A percentile compares a stretch with the other conserved stretches of the same genome.
Evolutionary conservation across 1,140 invertebrate genomes (phyloP).

Genomic region (Zaprionus gabonicus): DNA sequence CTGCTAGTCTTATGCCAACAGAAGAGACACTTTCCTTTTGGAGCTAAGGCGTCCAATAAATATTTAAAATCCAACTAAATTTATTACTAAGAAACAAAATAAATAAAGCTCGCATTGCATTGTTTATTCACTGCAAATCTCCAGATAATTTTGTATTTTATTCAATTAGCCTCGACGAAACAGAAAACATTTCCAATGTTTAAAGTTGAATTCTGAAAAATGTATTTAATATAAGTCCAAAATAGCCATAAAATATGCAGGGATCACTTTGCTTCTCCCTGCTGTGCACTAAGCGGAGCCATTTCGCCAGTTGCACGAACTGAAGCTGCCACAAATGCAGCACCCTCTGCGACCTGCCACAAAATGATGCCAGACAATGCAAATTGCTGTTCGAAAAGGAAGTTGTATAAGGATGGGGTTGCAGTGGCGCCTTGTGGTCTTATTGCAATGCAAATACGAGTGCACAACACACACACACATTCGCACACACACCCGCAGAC

Average conservation of each 20-base stretch:
- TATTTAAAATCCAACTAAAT: constrained; percentile 46
- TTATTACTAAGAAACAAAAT: constrained; percentile 21
- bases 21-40: not conserved
- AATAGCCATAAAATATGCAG: constrained; percentile 62
- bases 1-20: not conserved
- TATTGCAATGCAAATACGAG: constrained; percentile 69
- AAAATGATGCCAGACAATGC: constrained; percentile 71
- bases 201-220: constrained; percentile 48
- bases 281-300: constrained; percentile 19
- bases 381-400: constrained; percentile 36
- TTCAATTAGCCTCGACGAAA: constrained; percentile 22
- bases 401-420: constrained; percentile 9
- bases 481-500: constrained; percentile 32
- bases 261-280: not conserved
- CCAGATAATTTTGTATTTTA: constrained; percentile 47
- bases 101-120: constrained; percentile 47
- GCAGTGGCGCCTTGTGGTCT: constrained; percentile 63
- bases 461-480: constrained; percentile 36
- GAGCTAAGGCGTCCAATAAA: constrained; percentile 49
- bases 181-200: constrained; percentile 47
- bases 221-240: constrained; percentile 64
- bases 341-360: constrained; percentile 43
- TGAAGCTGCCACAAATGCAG: constrained; percentile 47
- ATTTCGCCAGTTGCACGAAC: constrained; percentile 50
- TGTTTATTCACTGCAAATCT: constrained; percentile 67